Base-by-base conservation (phyloP, 2,113 vertebrate species). In the Syngnathus scovelli region DNA sequence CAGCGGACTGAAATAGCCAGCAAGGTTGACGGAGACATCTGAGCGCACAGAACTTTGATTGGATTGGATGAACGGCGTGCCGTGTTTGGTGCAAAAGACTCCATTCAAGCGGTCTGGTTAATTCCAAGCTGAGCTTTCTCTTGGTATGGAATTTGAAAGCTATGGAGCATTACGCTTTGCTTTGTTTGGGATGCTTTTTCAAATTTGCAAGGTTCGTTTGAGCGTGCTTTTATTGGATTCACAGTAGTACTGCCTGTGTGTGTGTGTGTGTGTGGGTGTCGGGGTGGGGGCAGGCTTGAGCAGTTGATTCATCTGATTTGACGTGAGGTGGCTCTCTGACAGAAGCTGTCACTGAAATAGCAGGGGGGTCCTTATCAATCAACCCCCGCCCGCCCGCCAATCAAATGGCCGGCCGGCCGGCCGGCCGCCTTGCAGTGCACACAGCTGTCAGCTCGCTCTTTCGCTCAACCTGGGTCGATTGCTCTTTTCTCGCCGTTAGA, bases 321-420 rank as follows among this genome's bases (percentile, higher is more conserved):
- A 79, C 81, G 86, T 76, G 74, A 88, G 85, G 77, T 86, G 88
- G 70, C 70, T 71, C 77, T 87, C 84, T 88, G 90, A 92, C 91
- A 91, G 84, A 84, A 90, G 83, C 90, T 92, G 91, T 91, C 90
- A 84, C 82, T 83, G 82, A 70, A 83, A 83, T 87, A 89, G 87
- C 88, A 88, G 88, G 89, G 87, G 92, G 90, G 91, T 88, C 81
- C 90, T 89, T 93, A 96, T 93, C 91, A 91, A 93, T 94, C 92
- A 90, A 75, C 69, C 69, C 79, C 49, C 69, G 68, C 23, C 79
- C 66, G 76, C 58, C 84, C 21, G 85, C 76, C 87, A 88, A 86
- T 87, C 86, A 87, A 84, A 82, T 65, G 58, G 37, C 49, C 60
- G 80, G 67, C 38, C 66, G 71, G 78, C 76, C 81, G 78, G 78